Conservation (phyloP, 2,797 vertebrate species). For the Hypotaenidia philippensis region DNA sequence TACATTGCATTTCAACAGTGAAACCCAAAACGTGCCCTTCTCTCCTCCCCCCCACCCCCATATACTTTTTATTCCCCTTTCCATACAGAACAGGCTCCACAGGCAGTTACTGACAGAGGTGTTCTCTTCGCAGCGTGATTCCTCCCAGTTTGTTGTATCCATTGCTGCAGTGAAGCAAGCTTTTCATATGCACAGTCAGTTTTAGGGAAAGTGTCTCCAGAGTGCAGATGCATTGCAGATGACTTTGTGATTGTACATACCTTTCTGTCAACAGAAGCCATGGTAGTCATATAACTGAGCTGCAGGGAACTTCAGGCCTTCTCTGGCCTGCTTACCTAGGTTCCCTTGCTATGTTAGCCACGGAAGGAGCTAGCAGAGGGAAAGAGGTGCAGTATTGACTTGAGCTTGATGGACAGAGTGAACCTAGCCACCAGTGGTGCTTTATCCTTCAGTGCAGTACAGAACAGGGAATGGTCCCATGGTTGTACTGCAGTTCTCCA, state of each 20-base stretch:
- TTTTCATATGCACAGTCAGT: neutral
- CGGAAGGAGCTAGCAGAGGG: neutral
- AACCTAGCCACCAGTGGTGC: neutral
- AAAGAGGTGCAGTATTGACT: neutral
- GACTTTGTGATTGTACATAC: neutral
- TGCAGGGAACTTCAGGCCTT: neutral
- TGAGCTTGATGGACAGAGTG: neutral
- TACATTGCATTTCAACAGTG: neutral
- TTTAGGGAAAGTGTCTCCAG: neutral
- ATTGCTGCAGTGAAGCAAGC: neutral
- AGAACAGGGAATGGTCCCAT: neutral
- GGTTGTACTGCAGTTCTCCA: neutral
- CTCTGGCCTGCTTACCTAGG: neutral
- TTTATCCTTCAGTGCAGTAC: neutral
- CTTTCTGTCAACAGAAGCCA: neutral
- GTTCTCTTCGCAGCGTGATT: neutral
- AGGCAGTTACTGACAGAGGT: rapidly evolving
- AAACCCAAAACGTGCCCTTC: neutral
- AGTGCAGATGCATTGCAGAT: neutral
- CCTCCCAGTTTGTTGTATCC: neutral
- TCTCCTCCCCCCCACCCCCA: rapidly evolving
- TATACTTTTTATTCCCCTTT: neutral
- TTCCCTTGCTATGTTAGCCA: neutral
- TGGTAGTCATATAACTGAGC: neutral
- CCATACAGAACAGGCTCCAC: rapidly evolving